Evolutionary conservation across 2,797 vertebrate genomes (phyloP).

Genomic region (Thaleichthys pacificus): DNA sequence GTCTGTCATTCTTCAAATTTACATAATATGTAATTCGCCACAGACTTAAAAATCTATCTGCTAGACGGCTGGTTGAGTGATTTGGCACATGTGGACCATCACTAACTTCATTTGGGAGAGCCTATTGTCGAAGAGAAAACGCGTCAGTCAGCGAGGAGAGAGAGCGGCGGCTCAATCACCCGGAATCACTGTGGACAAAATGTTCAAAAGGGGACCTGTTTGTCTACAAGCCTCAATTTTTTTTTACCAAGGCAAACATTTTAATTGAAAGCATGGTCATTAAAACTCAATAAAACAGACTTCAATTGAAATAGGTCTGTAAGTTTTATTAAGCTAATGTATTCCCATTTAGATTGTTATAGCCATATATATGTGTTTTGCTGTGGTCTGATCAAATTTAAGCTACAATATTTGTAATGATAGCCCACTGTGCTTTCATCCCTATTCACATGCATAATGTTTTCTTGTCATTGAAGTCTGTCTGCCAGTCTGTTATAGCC

Average conservation of each 20-base stretch:
- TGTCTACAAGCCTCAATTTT: background rate
- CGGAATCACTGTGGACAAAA: conserved; percentile 6
- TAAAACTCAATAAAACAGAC: background rate
- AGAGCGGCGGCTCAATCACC: conserved; percentile 9
- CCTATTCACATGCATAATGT: too few relatives aligned
- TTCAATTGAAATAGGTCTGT: background rate
- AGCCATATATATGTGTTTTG: too few relatives aligned
- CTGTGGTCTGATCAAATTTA: too few relatives aligned
- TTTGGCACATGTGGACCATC: conserved; percentile 65
- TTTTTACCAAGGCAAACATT: background rate
- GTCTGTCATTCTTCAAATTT: conserved; percentile 7
- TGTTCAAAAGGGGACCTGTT: conserved; percentile 8
- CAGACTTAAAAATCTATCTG: conserved; percentile 23
- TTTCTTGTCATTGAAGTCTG: too few relatives aligned
- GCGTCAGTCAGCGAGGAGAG: conserved; percentile 24
- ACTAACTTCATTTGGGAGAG: conserved; percentile 64
- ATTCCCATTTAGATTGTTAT: too few relatives aligned
- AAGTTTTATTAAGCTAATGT: background rate
- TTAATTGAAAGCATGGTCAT: background rate
- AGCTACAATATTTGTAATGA: too few relatives aligned
- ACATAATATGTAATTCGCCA: conserved; percentile 38
- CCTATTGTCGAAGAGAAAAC: conserved; percentile 50
- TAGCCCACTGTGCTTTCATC: too few relatives aligned
- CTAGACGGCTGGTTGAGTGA: conserved; percentile 48
- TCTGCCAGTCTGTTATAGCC: conserved; percentile 37